Base-by-base conservation (phyloP, 1,140 invertebrate genomes). In the Nasonia longicornis region DNA sequence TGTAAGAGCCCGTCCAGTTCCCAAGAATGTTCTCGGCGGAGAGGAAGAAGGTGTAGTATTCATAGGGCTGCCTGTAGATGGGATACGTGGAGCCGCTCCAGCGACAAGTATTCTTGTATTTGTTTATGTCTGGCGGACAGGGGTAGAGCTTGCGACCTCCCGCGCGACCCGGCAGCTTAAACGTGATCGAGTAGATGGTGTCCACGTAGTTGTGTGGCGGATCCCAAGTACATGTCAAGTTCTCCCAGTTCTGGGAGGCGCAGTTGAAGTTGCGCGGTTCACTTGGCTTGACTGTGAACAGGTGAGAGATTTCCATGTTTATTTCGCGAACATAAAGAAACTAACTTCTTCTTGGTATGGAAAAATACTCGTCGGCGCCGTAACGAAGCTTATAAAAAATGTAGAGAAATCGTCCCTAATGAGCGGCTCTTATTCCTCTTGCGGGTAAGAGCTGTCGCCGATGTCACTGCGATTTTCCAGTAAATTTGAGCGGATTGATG, bases 201-300 rank as follows among this genome's bases (percentile, higher is more conserved):
- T 86, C 85, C 6, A 94, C 90, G 81, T 87, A 91, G 85, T 92
- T 92, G 1, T 89, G 83, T 2, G 90, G 89, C 45, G 90, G 90
- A 2, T 88, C 91, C 94, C 94, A 96, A 11, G 91, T 90, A 84
- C 95, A 96, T 3, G 89, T 93, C 42, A 95, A 86, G 81, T 91
- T 93, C 75, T 94, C 91, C 91, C 93, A 93, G 87, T 95, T 95
- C 52, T 91, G 86, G n/a, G 94, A 94, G 22, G 93, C 86, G 84
- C 95, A 96, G 10, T 86, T 88, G 82, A 95, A 95, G 85, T 94
- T 92, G 12, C 87, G 88, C 2, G 94, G 93, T 75, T 90, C 82
- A 20, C 26, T 26, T 26, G 94, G 94, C 85, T 89, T 88, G 77
- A 81, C 89, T 90, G 75, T 69, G 84, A 84, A 75, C 22, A 75